phyloP scores from a whole-genome alignment of 2,888 invertebrate genomes.

The Drosophila mulleri region DNA sequence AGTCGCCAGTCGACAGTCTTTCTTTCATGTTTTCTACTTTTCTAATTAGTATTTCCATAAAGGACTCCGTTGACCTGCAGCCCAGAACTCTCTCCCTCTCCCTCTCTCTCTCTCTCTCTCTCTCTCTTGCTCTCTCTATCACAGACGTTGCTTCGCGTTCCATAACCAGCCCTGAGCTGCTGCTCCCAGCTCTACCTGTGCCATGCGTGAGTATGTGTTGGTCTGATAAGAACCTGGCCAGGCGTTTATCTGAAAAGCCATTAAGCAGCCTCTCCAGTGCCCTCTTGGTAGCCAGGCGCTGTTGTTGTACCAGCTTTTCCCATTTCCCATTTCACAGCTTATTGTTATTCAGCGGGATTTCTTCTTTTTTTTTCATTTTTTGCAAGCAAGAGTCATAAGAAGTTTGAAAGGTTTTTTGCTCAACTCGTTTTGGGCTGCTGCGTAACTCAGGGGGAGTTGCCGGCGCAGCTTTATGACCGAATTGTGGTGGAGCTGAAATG shows the following conservation, averaged over 20 bases:
- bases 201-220: conserved; percentile 25
- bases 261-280: conserved; percentile 44
- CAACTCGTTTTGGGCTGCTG: conserved; percentile 53
- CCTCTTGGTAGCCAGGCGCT: conserved; percentile 28
- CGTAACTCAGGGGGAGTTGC: conserved; percentile 15
- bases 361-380: conserved; percentile 9
- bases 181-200: not conserved
- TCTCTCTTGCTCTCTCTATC: no score
- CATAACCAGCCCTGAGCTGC: conserved; percentile 4
- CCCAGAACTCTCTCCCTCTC: not conserved
- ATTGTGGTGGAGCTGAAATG: conserved; percentile 59
- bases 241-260: conserved; percentile 60
- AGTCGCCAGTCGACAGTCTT: conserved; percentile 1
- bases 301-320: conserved; percentile 25
- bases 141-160: conserved; percentile 15
- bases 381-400: conserved; percentile 65
- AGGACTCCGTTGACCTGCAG: conserved; percentile 23
- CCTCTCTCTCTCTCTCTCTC: no score
- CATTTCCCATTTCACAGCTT: conserved; percentile 63
- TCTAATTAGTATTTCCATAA: conserved; percentile 52
- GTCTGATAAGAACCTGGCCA: conserved; percentile 47
- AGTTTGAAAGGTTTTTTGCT: conserved; percentile 67
- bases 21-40: conserved; percentile 36
- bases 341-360: conserved; percentile 73
- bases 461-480: conserved; percentile 51